phyloP scores from a whole-genome alignment of 2,797 vertebrate genomes.

The Scyliorhinus canicula region DNA sequence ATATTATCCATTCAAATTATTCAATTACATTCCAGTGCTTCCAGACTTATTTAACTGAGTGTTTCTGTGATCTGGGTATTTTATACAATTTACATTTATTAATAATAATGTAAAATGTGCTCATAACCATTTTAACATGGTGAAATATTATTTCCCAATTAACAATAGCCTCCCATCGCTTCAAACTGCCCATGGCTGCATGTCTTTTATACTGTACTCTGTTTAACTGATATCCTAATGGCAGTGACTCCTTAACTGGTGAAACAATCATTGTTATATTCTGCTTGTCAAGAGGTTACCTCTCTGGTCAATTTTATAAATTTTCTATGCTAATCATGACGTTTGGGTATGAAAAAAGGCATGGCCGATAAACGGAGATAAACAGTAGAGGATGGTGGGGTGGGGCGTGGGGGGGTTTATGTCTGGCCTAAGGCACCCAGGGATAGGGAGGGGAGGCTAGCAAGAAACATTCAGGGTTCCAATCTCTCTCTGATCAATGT shows the following conservation, averaged over 20 bases:
- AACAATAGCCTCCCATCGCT: background rate
- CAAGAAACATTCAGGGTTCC: background rate
- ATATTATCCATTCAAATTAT: background rate
- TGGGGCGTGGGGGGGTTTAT: background rate
- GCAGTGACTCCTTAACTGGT: background rate
- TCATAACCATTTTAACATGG: background rate
- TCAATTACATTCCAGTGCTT: background rate
- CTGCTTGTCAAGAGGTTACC: background rate
- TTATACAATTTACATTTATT: background rate
- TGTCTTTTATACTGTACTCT: background rate
- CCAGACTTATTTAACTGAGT: background rate
- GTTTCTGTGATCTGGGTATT: background rate
- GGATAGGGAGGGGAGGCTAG: background rate
- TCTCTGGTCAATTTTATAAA: background rate
- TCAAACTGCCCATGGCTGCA: background rate
- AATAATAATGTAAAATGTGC: background rate
- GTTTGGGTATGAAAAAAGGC: background rate
- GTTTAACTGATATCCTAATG: background rate
- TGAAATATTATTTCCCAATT: conserved; percentile 16
- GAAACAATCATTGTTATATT: background rate
- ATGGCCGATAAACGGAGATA: background rate
- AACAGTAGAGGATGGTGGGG: background rate
- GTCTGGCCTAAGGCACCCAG: background rate
- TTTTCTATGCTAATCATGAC: background rate
- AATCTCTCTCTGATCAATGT: background rate